Evolutionary conservation across 1,140 invertebrate genomes (phyloP), one percentile per base, ranked within the genome.

Genomic region (Dinoponera quadriceps): DNA sequence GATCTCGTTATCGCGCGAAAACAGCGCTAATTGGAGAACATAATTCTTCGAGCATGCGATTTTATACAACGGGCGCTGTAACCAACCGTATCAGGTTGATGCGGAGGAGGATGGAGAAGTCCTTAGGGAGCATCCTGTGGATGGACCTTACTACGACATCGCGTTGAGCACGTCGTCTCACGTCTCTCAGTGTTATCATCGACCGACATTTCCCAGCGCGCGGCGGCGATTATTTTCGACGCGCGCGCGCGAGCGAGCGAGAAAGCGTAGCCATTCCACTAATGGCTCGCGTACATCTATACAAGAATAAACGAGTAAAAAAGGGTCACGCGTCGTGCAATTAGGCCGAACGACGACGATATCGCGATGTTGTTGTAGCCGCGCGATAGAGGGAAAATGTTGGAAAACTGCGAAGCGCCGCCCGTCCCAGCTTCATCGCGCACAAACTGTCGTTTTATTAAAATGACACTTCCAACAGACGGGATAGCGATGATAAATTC

Each of bases 171-270:
- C 22, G n/a, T n/a, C n/a, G n/a, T n/a, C n/a, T n/a, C n/a, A n/a
- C n/a, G 54, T 54, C 60, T 59, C 71, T 78, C 38, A 48, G 18
- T 66, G 78, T 83, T 87, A 87, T 86, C 72, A 59, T 38, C 63
- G 63, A 66, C 80, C 80, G 54, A 73, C 54, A 51, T 73, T 77
- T 83, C 72, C 68, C 72, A 54, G n/a, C 22, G 57, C 38, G 27
- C 22, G 5, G 22, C 51, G 38, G 27, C 71, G 55, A 66, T 29
- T 85, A 83, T 86, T 83, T 86, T 86, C 72, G 38, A 25, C 25
- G 38, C 11, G 38, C 38, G 3, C 20, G 29, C 4, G 27, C 59
- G 14, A 48, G 5, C 22, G 55, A 59, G 14, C 4, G 13, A 65
- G 25, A 66, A 82, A 68, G 29, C 20, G 20, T 5, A 27, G 48